Percentiles rank a stretch among this genome's conserved stretches.
Conservation (phyloP, 2,888 invertebrate species). For the Miltochrista miniata region DNA sequence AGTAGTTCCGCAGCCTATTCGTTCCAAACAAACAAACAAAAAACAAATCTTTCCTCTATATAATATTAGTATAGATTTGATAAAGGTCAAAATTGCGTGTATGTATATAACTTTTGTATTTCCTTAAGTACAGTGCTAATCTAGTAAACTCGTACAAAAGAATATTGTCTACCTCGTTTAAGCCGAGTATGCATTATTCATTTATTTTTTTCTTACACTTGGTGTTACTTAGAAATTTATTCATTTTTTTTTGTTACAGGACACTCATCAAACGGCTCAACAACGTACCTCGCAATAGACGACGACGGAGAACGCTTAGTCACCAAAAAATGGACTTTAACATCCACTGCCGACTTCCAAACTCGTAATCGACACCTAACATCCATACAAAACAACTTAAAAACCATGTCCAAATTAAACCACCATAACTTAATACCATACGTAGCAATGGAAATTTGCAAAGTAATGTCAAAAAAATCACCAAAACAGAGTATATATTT, state of each 20-base stretch:
- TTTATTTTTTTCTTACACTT: too few species aligned
- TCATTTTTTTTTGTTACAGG: constrained; percentile 66
- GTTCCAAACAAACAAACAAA: too few species aligned
- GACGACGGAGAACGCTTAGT: constrained; percentile 88
- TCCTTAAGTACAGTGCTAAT: too few species aligned
- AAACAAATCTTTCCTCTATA: too few species aligned
- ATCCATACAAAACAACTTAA: constrained; percentile 91
- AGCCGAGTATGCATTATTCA: too few species aligned
- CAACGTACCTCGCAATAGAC: constrained; percentile 91
- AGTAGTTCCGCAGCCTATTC: too few species aligned
- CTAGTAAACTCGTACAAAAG: too few species aligned
- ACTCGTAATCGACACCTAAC: constrained; percentile 83
- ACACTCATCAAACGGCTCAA: constrained; percentile 89
- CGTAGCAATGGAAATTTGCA: constrained; percentile 87
- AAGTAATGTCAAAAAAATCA: constrained; percentile 75
- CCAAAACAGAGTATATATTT: constrained; percentile 83
- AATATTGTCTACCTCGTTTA: too few species aligned
- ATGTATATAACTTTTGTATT: too few species aligned
- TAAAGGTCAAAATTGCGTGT: too few species aligned
- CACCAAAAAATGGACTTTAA: constrained; percentile 90
- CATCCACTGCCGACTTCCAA: constrained; percentile 64
- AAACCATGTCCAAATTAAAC: constrained; percentile 86
- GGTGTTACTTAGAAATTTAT: too few species aligned
- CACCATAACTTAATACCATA: constrained; percentile 90
- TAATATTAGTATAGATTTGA: too few species aligned